phyloP scores from a whole-genome alignment of 2,113 vertebrate species.

The Calcarius ornatus region DNA sequence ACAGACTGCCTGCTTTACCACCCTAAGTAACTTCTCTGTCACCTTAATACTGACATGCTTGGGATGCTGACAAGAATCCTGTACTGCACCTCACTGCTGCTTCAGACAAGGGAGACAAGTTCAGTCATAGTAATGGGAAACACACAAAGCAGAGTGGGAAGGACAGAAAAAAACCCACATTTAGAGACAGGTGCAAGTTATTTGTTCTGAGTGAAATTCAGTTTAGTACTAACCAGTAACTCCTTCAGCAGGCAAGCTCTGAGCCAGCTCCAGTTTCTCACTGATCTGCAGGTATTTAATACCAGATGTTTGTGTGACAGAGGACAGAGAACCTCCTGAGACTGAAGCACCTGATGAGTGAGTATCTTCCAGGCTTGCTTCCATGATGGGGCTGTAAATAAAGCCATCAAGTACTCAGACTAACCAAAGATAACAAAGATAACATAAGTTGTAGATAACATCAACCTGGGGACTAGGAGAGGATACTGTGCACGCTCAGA shows the following conservation, averaged over 20 bases:
- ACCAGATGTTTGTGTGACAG: conserved; percentile 65
- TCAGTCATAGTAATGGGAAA: neutral
- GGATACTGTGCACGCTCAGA: neutral
- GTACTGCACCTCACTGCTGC: neutral
- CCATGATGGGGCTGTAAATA: conserved; percentile 78
- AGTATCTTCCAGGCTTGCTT: conserved; percentile 79
- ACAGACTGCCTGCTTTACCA: neutral
- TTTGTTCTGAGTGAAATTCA: neutral
- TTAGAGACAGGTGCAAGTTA: neutral
- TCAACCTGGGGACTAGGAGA: neutral
- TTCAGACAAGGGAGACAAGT: neutral
- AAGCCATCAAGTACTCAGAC: neutral
- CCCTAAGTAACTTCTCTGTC: neutral
- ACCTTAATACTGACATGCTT: neutral
- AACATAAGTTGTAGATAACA: neutral
- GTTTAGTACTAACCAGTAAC: conserved; percentile 7
- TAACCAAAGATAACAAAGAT: neutral
- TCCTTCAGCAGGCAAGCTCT: conserved; percentile 21
- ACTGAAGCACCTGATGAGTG: conserved; percentile 67
- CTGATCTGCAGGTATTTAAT: conserved; percentile 70
- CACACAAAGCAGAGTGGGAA: neutral
- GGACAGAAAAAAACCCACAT: fast-evolving
- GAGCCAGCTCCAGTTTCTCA: conserved; percentile 71
- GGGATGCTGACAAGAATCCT: neutral
- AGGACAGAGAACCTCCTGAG: conserved; percentile 72